Percentiles rank a stretch among this genome's conserved stretches.
These are phyloP conservation scores for Sorex fumeus DNA, from an alignment of 2,113 vertebrate genomes.

Conservation along the genomic window DNA sequence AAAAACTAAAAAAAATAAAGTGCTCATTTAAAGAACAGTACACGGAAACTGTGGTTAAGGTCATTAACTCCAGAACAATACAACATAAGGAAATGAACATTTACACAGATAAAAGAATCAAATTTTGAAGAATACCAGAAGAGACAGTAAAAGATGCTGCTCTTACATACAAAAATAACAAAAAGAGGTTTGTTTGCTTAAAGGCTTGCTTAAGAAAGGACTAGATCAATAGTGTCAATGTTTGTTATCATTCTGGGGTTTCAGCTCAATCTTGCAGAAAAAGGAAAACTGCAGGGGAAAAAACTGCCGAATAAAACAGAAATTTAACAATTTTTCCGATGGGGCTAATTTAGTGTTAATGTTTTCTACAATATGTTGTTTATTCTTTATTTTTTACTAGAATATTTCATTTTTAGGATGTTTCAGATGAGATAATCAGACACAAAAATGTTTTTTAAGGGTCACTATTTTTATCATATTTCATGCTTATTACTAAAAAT, in stretches of 20 bases:
- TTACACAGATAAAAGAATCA: constrained; percentile 18
- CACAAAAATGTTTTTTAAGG: too few species aligned
- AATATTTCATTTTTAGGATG: too few species aligned
- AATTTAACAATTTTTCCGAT: constrained; percentile 48
- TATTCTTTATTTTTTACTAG: too few species aligned
- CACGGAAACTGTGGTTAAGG: constrained; percentile 50
- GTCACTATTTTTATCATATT: background rate
- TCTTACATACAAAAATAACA: background rate
- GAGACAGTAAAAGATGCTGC: background rate
- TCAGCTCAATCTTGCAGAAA: background rate
- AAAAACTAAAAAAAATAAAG: too few species aligned
- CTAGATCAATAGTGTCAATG: background rate
- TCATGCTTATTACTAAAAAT: constrained; percentile 48
- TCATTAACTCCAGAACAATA: constrained; percentile 21
- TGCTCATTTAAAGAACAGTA: constrained; percentile 65
- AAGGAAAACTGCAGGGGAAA: background rate
- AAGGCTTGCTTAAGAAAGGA: background rate
- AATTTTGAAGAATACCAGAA: constrained; percentile 3
- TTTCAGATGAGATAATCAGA: too few species aligned
- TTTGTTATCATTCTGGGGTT: background rate
- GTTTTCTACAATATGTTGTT: constrained; percentile 14
- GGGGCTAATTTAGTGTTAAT: constrained; percentile 22
- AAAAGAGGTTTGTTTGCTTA: background rate
- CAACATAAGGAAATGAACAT: constrained; percentile 32
- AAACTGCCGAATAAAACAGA: background rate